Conservation (phyloP, 2,888 invertebrate genomes). For the Trimorus sp. region DNA sequence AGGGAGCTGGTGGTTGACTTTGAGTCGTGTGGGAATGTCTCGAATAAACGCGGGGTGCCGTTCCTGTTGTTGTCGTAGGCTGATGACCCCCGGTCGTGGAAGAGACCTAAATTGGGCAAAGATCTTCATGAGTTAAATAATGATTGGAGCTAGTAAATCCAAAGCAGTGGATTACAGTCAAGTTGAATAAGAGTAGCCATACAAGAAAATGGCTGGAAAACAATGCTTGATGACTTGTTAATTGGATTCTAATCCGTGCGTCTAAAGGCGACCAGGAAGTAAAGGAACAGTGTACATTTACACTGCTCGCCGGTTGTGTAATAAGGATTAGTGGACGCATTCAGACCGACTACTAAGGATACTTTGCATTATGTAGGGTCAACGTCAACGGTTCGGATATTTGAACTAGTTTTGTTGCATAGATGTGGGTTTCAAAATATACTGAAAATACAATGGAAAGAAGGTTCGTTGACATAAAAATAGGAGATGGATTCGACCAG, state of each 20-base stretch:
- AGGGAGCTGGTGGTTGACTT: slow-evolving; percentile 83
- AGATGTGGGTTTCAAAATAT: neutral
- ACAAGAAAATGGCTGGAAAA: neutral
- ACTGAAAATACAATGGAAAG: too few species aligned
- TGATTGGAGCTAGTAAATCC: too few species aligned
- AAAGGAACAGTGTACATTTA: slow-evolving; percentile 18
- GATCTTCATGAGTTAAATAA: neutral
- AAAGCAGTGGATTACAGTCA: too few species aligned
- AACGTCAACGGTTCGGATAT: slow-evolving; percentile 6
- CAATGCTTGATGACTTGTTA: slow-evolving; percentile 6
- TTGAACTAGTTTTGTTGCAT: slow-evolving; percentile 12
- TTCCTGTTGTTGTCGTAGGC: slow-evolving; percentile 77
- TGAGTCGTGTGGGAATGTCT: slow-evolving; percentile 84
- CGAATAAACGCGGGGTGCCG: slow-evolving; percentile 80
- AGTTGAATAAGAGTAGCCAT: too few species aligned
- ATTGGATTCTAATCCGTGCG: slow-evolving; percentile 8
- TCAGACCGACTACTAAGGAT: slow-evolving; percentile 16
- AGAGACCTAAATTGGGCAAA: slow-evolving; percentile 83
- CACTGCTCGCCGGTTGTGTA: slow-evolving; percentile 11
- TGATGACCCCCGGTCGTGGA: slow-evolving; percentile 86
- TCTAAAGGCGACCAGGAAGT: slow-evolving; percentile 8
- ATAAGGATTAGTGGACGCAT: slow-evolving; percentile 29
- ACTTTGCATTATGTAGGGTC: slow-evolving; percentile 23
- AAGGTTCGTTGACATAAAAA: too few species aligned
- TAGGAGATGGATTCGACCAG: too few species aligned